Percentiles rank a stretch among this genome's conserved stretches.
Conservation (phyloP, 2,797 vertebrate species). For the Pelochelys cantorii region DNA sequence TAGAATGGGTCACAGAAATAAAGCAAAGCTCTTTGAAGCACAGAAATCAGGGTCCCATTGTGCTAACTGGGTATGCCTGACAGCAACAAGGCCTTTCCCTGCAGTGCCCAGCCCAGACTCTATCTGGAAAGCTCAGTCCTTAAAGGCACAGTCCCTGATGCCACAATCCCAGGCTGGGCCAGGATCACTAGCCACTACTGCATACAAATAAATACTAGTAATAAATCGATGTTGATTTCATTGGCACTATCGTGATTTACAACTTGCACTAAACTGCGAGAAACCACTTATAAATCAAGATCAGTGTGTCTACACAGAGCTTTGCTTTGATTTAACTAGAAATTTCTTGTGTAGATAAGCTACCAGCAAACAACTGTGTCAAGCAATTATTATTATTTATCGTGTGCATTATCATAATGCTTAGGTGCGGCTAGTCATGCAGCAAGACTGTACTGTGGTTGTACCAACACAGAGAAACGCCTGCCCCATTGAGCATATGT, state of each 20-base stretch:
- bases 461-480: background rate
- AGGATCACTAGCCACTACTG: accelerated
- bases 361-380: background rate
- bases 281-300: background rate
- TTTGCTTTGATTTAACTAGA: background rate
- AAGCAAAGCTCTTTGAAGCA: no score
- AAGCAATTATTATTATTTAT: background rate
- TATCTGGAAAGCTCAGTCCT: background rate
- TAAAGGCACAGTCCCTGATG: background rate
- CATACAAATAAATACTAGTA: background rate
- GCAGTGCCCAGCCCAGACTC: background rate
- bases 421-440: background rate
- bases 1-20: background rate
- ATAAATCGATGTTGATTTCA: background rate
- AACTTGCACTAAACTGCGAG: background rate
- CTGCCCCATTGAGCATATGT: accelerated
- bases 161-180: background rate
- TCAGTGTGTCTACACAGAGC: accelerated
- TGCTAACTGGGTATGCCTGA: background rate
- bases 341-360: background rate
- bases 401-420: background rate
- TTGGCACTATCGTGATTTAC: background rate
- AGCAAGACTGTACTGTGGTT: accelerated
- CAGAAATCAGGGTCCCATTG: no score
- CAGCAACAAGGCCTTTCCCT: background rate